Evolutionary conservation across 2,888 invertebrate species (phyloP), one percentile per base, ranked within the genome.

Genomic region (Atherix ibis): DNA sequence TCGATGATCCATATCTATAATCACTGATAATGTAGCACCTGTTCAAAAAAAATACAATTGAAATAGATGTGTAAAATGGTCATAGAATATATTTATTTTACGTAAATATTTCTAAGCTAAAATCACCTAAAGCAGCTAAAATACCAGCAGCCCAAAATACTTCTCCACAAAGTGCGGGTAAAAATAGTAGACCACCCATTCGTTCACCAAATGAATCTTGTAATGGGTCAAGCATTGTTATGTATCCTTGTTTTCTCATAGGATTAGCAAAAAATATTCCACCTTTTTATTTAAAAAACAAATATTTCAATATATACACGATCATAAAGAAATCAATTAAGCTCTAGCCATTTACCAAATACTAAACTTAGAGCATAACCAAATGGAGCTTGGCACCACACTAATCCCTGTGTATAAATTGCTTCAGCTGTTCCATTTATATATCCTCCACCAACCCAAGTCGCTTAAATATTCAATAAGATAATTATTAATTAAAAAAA

Each of bases 131-230:
- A 5, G 97, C 97, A 0, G 95, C 91, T 35, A 97, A 67, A 48
- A 97, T 95, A 34, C 95, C 95, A 1, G 95, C 97, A 1, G 95
- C 94, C 97, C 97, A 97, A 66, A 98, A 97, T 4, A 94, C 89
- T 65, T 97, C 97, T 5, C 97, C 97, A 50, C 92, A 85, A 3
- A 98, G 74, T 0, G 97, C 95, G 3, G 97, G 97, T 48, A 97
- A 66, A 63, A 94, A 97, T 44, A 97, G 70, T 42, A 97, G 66
- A 2, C 95, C 95, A 16, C 97, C 97, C 89, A 97, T 95, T 44
- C 95, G 73, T 60, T 89, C 87, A 15, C 97, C 97, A 59, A 95
- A 95, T 37, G 82, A 79, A 58, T 89, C 88, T 66, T 97, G 94
- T 50, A 97, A 77, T 3, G 97, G 97, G 64, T 97, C 97, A 64